Conservation (phyloP, 2,113 vertebrate species). For the Sorex araneus region DNA sequence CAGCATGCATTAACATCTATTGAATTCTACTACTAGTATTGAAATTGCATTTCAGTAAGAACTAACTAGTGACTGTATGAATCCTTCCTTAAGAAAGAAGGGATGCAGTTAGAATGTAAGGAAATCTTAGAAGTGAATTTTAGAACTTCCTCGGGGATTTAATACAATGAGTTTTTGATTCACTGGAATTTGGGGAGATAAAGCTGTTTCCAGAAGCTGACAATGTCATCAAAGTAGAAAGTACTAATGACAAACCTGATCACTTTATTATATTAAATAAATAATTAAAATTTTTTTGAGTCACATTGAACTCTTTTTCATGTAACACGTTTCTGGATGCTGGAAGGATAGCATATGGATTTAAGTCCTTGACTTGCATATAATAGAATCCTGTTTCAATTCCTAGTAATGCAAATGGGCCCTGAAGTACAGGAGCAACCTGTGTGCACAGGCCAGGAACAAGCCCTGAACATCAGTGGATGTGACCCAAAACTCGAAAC, state of each 20-base stretch:
- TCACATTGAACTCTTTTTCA: background rate
- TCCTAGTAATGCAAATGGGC: too few relatives aligned
- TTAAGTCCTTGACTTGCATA: too few relatives aligned
- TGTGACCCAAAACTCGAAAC: too few relatives aligned
- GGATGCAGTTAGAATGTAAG: background rate
- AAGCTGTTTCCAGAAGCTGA: background rate
- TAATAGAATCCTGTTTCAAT: too few relatives aligned
- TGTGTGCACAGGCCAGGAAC: too few relatives aligned
- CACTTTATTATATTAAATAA: slow-evolving; percentile 48
- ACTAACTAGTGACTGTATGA: background rate
- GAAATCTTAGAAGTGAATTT: background rate
- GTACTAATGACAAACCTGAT: background rate
- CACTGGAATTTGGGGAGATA: background rate
- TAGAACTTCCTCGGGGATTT: background rate
- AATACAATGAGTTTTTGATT: background rate
- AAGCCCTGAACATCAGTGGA: too few relatives aligned
- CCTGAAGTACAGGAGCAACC: too few relatives aligned
- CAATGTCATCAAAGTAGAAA: background rate
- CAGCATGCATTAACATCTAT: background rate
- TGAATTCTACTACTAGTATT: background rate
- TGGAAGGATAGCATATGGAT: too few relatives aligned
- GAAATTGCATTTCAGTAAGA: background rate
- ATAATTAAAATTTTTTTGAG: slow-evolving; percentile 3
- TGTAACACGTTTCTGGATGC: too few relatives aligned
- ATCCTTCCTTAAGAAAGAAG: background rate